Percentiles rank a stretch among this genome's conserved stretches.
phyloP scores from a whole-genome alignment of 2,888 invertebrate genomes.

The Callinectes sapidus region DNA sequence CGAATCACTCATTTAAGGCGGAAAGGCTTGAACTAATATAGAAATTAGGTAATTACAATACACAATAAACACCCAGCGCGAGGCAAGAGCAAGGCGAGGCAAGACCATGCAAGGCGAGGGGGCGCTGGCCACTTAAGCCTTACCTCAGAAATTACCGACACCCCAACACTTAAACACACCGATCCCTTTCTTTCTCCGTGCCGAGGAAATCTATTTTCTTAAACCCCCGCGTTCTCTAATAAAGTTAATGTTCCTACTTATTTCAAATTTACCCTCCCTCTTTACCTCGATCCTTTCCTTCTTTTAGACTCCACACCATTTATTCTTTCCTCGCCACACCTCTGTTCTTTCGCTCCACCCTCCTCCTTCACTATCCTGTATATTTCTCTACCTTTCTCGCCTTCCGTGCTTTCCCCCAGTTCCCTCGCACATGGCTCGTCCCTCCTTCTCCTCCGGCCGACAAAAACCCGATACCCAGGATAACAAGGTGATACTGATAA shows the following conservation, averaged over 20 bases:
- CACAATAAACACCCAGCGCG: neutral
- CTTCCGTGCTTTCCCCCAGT: constrained; percentile 9
- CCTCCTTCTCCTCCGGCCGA: constrained; percentile 17
- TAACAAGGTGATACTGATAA: constrained; percentile 58
- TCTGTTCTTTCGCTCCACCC: neutral
- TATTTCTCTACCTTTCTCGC: constrained; percentile 10
- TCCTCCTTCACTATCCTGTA: neutral
- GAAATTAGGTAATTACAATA: neutral
- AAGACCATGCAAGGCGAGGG: neutral
- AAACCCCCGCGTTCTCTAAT: neutral
- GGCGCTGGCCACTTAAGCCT: neutral
- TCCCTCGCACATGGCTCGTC: neutral
- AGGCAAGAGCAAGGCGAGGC: neutral
- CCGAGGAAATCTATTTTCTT: constrained; percentile 17
- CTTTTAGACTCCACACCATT: neutral
- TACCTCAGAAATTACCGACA: neutral
- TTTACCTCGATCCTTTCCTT: constrained; percentile 1
- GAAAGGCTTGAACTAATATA: neutral
- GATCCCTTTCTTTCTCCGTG: constrained; percentile 19
- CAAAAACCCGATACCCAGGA: constrained; percentile 52
- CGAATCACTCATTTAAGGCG: neutral
- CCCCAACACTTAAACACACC: constrained; percentile 2
- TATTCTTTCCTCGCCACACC: neutral
- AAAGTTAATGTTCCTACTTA: neutral
- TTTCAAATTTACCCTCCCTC: neutral